Conservation (phyloP, 2,888 invertebrate genomes). For the Metellina segmentata region DNA sequence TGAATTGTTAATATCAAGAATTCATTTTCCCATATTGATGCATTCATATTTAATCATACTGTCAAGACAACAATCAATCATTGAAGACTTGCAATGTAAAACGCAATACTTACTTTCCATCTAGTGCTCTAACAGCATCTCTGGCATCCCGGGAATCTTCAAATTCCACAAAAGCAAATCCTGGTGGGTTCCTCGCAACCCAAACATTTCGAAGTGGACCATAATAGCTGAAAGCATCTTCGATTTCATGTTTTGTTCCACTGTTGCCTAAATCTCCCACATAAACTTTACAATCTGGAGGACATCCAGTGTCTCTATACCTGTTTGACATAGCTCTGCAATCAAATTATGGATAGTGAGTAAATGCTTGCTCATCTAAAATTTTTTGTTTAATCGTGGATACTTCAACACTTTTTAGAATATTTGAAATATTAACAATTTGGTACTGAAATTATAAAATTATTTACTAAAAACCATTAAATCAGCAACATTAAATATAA, state of each 20-base stretch:
- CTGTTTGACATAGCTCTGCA: slow-evolving; percentile 21
- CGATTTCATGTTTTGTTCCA: slow-evolving; percentile 79
- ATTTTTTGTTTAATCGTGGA: too few species aligned
- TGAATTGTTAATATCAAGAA: too few species aligned
- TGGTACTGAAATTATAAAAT: too few species aligned
- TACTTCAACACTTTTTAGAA: too few species aligned
- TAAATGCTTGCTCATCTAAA: too few species aligned
- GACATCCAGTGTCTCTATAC: slow-evolving; percentile 75
- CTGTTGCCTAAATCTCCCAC: slow-evolving; percentile 79
- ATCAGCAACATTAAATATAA: too few species aligned
- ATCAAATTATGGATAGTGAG: neutral
- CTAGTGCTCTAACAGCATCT: slow-evolving; percentile 78
- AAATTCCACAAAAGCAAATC: slow-evolving; percentile 81
- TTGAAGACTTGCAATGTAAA: neutral
- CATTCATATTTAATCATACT: too few species aligned
- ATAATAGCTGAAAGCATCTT: slow-evolving; percentile 79
- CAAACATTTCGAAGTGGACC: slow-evolving; percentile 79
- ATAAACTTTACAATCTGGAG: slow-evolving; percentile 79
- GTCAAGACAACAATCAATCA: too few species aligned
- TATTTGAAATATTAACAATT: too few species aligned
- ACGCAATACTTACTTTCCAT: slow-evolving; percentile 77
- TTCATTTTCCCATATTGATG: too few species aligned
- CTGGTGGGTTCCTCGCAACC: slow-evolving; percentile 81
- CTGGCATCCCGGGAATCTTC: slow-evolving; percentile 81
- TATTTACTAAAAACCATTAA: too few species aligned